Conservation (phyloP, 2,113 vertebrate species). For the Albula glossodonta region DNA sequence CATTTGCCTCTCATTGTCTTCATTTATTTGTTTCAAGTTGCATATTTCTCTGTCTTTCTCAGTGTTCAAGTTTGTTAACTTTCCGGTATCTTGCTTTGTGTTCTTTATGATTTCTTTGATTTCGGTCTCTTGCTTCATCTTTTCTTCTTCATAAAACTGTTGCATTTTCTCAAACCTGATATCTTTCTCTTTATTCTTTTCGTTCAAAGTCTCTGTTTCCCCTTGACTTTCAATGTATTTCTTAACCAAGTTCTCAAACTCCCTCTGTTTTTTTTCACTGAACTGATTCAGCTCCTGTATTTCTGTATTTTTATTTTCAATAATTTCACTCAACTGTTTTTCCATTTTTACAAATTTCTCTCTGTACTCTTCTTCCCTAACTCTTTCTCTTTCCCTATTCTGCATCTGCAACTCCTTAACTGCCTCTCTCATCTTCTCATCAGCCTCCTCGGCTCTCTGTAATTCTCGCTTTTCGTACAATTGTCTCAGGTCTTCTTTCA, state of each 20-base stretch:
- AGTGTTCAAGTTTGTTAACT: slow-evolving; percentile 43
- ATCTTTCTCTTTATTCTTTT: slow-evolving; percentile 9
- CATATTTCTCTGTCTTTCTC: slow-evolving; percentile 40
- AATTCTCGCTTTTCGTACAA: slow-evolving; percentile 34
- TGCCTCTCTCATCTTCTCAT: slow-evolving; percentile 41
- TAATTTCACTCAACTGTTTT: slow-evolving; percentile 39
- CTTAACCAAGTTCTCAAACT: slow-evolving; percentile 22
- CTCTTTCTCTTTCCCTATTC: neutral
- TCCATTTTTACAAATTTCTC: neutral
- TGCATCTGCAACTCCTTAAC: slow-evolving; percentile 16
- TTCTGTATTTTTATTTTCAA: slow-evolving; percentile 49
- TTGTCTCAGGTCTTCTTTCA: slow-evolving; percentile 36
- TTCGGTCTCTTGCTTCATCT: slow-evolving; percentile 36
- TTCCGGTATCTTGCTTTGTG: slow-evolving; percentile 1
- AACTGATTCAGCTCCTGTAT: slow-evolving; percentile 34
- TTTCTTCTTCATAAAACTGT: slow-evolving; percentile 15
- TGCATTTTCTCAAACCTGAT: slow-evolving; percentile 5
- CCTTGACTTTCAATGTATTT: neutral
- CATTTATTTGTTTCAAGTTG: slow-evolving; percentile 35
- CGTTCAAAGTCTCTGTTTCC: neutral
- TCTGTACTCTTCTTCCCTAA: neutral
- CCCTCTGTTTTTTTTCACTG: slow-evolving; percentile 47
- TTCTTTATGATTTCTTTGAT: slow-evolving; percentile 32
- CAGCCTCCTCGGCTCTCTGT: neutral
- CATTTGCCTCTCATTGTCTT: slow-evolving; percentile 38